A percentile compares a stretch with the other conserved stretches of the same genome.
phyloP scores from a whole-genome alignment of 2,797 vertebrate species.

The Basileuterus tristriatus region DNA sequence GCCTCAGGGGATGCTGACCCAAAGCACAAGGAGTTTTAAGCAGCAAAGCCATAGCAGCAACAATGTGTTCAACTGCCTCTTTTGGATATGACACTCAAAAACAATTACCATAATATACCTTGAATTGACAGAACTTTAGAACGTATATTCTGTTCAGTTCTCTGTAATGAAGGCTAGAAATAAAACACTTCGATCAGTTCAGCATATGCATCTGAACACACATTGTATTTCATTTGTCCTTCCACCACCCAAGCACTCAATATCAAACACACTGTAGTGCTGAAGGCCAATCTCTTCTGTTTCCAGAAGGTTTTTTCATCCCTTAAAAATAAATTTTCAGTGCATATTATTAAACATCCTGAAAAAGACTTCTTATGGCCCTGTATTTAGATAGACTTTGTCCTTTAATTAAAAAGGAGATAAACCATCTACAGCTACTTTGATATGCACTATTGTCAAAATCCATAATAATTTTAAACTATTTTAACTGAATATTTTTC shows the following conservation, averaged over 20 bases:
- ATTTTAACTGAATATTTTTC: neutral
- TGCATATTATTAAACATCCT: neutral
- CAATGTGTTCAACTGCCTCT: neutral
- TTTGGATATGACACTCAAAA: neutral
- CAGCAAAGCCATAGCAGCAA: neutral
- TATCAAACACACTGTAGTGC: neutral
- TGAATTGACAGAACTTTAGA: slow-evolving; percentile 1
- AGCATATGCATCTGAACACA: neutral
- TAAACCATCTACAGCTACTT: neutral
- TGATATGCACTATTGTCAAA: neutral
- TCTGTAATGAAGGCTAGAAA: neutral
- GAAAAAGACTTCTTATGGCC: neutral
- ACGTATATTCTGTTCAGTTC: neutral
- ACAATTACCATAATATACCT: neutral
- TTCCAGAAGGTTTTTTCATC: neutral
- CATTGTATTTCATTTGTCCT: neutral
- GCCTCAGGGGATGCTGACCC: neutral
- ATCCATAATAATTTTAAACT: neutral
- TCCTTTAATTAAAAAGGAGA: neutral
- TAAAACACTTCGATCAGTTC: neutral
- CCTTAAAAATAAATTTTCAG: neutral
- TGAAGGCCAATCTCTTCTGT: neutral
- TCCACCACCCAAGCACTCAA: neutral
- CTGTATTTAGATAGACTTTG: neutral
- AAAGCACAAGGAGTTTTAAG: neutral